phyloP scores from a whole-genome alignment of 2,113 vertebrate species.

The Aphyosemion australe region DNA sequence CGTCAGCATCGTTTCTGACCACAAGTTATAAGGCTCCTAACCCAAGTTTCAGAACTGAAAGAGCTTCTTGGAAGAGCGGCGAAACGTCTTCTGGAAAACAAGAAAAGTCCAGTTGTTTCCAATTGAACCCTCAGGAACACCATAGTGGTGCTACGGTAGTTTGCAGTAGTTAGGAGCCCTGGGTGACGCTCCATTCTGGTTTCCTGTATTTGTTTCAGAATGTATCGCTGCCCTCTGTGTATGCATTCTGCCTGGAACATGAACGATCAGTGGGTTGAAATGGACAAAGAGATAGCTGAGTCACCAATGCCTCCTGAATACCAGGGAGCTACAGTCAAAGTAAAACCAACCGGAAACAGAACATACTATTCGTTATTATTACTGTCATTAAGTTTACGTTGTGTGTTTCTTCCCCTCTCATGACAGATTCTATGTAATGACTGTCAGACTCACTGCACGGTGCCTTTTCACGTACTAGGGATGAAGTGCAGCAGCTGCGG shows the following conservation, averaged over 20 bases:
- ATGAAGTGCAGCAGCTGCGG: conserved; percentile 91
- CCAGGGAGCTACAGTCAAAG: conserved; percentile 88
- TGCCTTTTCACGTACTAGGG: conserved; percentile 91
- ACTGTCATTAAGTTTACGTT: too few species aligned
- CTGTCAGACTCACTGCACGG: conserved; percentile 86
- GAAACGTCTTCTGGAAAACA: too few species aligned
- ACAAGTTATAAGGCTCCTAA: too few species aligned
- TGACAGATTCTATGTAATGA: conserved; percentile 92
- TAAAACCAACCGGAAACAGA: conserved; percentile 45
- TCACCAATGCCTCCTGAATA: conserved; percentile 93
- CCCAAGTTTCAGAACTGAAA: too few species aligned
- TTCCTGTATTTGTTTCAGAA: conserved; percentile 68
- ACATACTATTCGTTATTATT: too few species aligned
- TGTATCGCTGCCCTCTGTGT: conserved; percentile 92
- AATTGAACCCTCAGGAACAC: too few species aligned
- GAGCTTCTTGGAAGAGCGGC: too few species aligned
- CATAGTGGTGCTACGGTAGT: not conserved
- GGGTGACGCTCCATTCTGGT: not conserved
- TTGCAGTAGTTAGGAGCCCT: not conserved
- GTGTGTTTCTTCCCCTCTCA: not conserved
- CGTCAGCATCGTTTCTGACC: too few species aligned
- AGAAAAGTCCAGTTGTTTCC: too few species aligned
- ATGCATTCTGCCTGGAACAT: conserved; percentile 91
- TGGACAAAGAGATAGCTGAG: conserved; percentile 87
- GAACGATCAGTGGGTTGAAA: conserved; percentile 85